Percentiles rank a stretch among this genome's conserved stretches.
Evolutionary conservation across 2,888 invertebrate genomes (phyloP).

Genomic region (Xylota segnis): DNA sequence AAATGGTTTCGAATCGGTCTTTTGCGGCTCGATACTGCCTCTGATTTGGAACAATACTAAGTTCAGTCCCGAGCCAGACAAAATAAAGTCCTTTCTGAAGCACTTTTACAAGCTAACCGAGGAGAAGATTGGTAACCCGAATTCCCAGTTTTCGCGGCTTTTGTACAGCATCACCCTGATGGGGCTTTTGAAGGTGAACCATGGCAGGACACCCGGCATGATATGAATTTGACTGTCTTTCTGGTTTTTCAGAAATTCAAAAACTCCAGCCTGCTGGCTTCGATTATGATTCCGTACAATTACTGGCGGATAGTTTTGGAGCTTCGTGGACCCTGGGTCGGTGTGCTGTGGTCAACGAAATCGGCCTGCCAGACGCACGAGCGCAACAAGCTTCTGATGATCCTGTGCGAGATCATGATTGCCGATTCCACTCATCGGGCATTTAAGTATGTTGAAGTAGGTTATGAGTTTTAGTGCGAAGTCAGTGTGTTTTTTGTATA

Average conservation of each 20-base stretch:
- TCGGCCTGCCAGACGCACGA: constrained; percentile 68
- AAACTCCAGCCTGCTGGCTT: constrained; percentile 75
- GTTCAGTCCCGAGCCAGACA: constrained; percentile 73
- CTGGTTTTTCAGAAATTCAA: constrained; percentile 78
- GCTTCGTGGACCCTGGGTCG: constrained; percentile 79
- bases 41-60: constrained; percentile 77
- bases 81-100: constrained; percentile 79
- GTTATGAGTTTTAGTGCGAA: not conserved
- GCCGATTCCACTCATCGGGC: constrained; percentile 77
- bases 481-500: not conserved
- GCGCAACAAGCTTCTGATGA: constrained; percentile 78
- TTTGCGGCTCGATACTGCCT: constrained; percentile 79
- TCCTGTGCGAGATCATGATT: constrained; percentile 79
- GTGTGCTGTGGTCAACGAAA: constrained; percentile 78
- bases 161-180: constrained; percentile 80
- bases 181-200: constrained; percentile 79
- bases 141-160: constrained; percentile 77
- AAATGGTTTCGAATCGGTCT: constrained; percentile 79
- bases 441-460: constrained; percentile 78
- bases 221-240: not conserved
- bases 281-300: constrained; percentile 63
- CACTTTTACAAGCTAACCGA: constrained; percentile 79
- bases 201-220: no score
- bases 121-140: constrained; percentile 68
- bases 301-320: constrained; percentile 79